Conservation (phyloP, 2,113 vertebrate genomes). For the Plecotus auritus region DNA sequence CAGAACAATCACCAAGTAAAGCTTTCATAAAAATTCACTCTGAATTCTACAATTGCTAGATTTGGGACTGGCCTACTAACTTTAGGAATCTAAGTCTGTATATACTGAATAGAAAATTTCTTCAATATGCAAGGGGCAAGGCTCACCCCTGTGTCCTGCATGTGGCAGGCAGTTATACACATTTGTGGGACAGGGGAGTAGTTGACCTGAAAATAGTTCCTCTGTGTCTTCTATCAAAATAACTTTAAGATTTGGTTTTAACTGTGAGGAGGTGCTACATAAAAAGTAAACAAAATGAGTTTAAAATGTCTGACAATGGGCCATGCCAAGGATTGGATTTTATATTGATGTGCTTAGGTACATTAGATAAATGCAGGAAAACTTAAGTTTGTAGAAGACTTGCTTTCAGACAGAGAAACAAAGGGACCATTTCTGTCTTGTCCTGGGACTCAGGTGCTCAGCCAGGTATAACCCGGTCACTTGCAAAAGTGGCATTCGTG, state of each 20-base stretch:
- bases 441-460: not conserved
- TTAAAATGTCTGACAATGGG: not conserved
- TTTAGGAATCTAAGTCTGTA: not conserved
- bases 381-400: not conserved
- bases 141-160: not conserved
- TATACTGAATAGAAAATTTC: not conserved
- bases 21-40: not conserved
- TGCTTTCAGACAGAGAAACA: conserved; percentile 5
- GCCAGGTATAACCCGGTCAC: not conserved
- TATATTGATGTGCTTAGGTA: not conserved
- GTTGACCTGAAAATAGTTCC: not conserved
- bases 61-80: not conserved
- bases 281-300: conserved; percentile 1
- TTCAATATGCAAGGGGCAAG: not conserved
- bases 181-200: not conserved
- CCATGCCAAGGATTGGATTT: not conserved
- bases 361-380: not conserved
- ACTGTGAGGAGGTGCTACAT: not conserved
- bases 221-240: not conserved
- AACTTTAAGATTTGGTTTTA: conserved; percentile 22
- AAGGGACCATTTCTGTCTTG: not conserved
- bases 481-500: not conserved
- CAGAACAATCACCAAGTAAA: not conserved
- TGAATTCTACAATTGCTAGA: not conserved
- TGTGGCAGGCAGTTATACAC: not conserved